Evolutionary conservation across 2,888 invertebrate genomes (phyloP).

Genomic region (Heliconius cydno): DNA sequence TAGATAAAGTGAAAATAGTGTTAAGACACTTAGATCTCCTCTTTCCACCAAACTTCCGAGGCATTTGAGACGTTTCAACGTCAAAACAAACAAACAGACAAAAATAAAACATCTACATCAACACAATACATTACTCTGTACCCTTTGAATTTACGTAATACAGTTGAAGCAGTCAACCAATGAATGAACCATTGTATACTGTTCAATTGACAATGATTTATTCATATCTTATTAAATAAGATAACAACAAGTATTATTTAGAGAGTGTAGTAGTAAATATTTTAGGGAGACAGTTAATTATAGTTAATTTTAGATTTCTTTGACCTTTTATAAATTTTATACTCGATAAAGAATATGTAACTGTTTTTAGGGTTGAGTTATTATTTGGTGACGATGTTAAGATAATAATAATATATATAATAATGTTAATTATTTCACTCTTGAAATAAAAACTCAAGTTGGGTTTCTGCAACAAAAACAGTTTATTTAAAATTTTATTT

Average conservation of each 20-base stretch:
- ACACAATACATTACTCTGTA: constrained; percentile 43
- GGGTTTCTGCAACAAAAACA: too few species aligned
- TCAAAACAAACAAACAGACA: background rate
- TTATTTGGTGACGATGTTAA: too few species aligned
- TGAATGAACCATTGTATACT: constrained; percentile 43
- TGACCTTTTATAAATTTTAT: background rate
- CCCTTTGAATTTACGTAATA: constrained; percentile 52
- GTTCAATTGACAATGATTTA: constrained; percentile 38
- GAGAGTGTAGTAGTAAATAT: background rate
- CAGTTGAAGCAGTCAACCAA: constrained; percentile 47
- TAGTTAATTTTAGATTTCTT: background rate
- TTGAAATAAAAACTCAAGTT: too few species aligned
- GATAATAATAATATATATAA: too few species aligned
- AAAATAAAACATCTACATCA: background rate
- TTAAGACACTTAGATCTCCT: too few species aligned
- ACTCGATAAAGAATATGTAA: too few species aligned
- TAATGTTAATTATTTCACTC: too few species aligned
- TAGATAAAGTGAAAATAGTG: too few species aligned
- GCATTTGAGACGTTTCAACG: too few species aligned
- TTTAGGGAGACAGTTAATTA: background rate
- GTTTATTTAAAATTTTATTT: too few species aligned
- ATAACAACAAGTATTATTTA: constrained; percentile 12
- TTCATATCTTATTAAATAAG: constrained; percentile 34
- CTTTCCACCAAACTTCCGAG: background rate
- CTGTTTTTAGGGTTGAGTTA: too few species aligned